A percentile compares a stretch with the other conserved stretches of the same genome.
phyloP scores from a whole-genome alignment of 2,797 vertebrate species.

The Podarcis siculus region DNA sequence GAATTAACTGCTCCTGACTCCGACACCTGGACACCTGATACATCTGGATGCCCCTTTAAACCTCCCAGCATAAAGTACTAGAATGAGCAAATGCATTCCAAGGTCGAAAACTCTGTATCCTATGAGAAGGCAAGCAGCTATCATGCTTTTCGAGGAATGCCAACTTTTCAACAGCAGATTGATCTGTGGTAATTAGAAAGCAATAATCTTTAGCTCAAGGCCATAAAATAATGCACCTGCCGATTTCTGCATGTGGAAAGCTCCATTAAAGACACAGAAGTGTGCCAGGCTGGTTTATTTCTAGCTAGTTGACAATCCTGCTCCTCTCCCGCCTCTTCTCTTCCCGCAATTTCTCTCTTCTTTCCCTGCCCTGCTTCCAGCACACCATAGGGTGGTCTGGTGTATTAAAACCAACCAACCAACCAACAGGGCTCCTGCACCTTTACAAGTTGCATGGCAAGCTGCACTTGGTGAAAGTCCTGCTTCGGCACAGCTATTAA shows the following conservation, averaged over 20 bases:
- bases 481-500: not conserved
- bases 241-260: not conserved
- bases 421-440: too few relatives aligned
- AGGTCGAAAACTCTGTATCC: too few relatives aligned
- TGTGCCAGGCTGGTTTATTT: not conserved
- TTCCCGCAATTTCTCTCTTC: not conserved
- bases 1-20: too few relatives aligned
- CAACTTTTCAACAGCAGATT: not conserved
- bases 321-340: not conserved
- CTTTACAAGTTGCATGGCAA: not conserved
- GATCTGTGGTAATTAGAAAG: not conserved
- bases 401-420: too few relatives aligned
- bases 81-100: not conserved
- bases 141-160: not conserved
- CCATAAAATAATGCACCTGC: not conserved
- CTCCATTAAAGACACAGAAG: not conserved
- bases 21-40: too few relatives aligned
- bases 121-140: not conserved
- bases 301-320: not conserved
- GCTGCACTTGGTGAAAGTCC: too few relatives aligned
- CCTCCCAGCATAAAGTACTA: not conserved
- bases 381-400: not conserved
- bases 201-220: not conserved
- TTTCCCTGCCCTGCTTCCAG: not conserved
- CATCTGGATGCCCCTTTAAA: not conserved